These are phyloP conservation scores for Enteromius unitaeniatus DNA, from an alignment of 2,797 vertebrate species.

Conservation along the genomic window DNA sequence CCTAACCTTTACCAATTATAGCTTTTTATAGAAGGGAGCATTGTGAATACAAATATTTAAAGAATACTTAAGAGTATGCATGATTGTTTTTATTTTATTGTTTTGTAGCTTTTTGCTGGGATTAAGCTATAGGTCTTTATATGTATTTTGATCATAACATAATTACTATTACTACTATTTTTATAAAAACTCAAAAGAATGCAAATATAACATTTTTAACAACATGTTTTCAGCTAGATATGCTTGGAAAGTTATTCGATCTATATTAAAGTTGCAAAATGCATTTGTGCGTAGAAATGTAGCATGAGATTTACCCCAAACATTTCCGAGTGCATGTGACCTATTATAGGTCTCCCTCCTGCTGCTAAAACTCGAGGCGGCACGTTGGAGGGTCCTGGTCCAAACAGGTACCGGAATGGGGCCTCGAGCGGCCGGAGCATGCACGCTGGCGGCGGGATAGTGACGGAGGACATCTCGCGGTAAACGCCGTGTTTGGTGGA, in stretches of 20 bases:
- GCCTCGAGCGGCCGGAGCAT: slow-evolving; percentile 82
- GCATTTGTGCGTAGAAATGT: neutral
- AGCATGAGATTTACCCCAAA: slow-evolving; percentile 82
- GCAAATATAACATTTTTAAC: too few species aligned
- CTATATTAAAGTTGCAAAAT: neutral
- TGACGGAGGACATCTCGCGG: slow-evolving; percentile 79
- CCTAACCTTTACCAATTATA: neutral
- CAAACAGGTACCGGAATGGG: slow-evolving; percentile 86
- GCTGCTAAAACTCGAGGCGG: slow-evolving; percentile 81
- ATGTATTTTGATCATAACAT: neutral
- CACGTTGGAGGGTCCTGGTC: slow-evolving; percentile 91
- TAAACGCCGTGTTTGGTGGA: slow-evolving; percentile 58
- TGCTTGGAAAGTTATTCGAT: neutral
- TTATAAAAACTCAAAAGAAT: too few species aligned
- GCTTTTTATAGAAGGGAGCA: neutral
- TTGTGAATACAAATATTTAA: neutral
- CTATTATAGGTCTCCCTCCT: slow-evolving; percentile 80
- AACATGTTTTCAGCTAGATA: neutral
- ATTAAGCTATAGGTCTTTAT: neutral
- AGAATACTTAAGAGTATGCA: neutral
- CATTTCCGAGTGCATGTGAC: slow-evolving; percentile 89
- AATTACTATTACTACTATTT: neutral
- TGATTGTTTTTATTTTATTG: too few species aligned
- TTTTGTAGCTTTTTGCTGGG: neutral
- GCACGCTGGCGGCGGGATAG: slow-evolving; percentile 77